Evolutionary conservation across 2,113 vertebrate species (phyloP).

Genomic region (Phodopus roborovskii): DNA sequence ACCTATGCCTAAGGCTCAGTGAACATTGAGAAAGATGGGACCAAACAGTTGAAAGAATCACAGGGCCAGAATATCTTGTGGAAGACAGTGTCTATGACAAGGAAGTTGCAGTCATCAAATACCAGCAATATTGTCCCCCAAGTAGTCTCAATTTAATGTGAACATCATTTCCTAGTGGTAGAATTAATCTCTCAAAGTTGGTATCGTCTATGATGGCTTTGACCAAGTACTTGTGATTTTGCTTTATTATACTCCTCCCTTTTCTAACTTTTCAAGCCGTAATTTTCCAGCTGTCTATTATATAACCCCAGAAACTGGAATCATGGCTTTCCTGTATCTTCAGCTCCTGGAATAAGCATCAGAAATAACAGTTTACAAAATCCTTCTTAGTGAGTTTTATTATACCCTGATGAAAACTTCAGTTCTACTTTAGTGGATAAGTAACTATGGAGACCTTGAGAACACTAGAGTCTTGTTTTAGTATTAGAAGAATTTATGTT

Average conservation of each 20-base stretch:
- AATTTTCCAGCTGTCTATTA: neutral
- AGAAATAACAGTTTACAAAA: neutral
- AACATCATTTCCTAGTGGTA: neutral
- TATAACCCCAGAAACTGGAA: neutral
- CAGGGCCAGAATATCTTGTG: neutral
- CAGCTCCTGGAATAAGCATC: neutral
- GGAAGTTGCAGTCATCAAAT: neutral
- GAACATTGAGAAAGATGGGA: too few species aligned
- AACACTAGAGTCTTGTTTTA: neutral
- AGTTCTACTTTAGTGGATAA: neutral
- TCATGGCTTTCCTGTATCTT: neutral
- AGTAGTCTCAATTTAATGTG: neutral
- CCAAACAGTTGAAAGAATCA: neutral
- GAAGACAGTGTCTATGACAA: neutral
- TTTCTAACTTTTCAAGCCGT: neutral
- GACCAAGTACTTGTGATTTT: neutral
- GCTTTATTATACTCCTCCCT: neutral
- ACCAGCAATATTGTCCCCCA: neutral
- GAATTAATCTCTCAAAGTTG: neutral
- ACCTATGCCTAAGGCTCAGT: too few species aligned
- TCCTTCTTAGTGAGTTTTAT: conserved; percentile 10
- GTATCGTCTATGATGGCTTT: neutral
- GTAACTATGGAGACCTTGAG: neutral
- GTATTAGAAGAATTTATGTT: neutral
- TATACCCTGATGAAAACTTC: neutral